These are phyloP conservation scores for Silurus meridionalis DNA, from an alignment of 2,113 vertebrate species.

Conservation along the genomic window DNA sequence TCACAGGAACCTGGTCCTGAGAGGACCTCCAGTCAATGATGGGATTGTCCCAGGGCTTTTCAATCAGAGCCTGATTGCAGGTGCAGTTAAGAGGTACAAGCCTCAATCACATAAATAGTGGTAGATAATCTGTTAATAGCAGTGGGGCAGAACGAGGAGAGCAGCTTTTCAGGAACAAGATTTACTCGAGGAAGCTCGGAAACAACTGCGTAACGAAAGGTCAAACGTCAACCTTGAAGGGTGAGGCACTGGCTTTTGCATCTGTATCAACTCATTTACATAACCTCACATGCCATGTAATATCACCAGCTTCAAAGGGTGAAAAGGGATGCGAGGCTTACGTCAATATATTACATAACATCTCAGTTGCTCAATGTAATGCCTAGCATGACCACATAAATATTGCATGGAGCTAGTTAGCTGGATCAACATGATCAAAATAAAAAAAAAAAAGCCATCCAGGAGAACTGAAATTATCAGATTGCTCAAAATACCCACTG, in stretches of 20 bases:
- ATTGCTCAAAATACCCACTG: neutral
- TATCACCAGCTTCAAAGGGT: neutral
- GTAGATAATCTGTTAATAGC: constrained; percentile 32
- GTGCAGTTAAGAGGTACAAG: constrained; percentile 37
- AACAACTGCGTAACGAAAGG: constrained; percentile 21
- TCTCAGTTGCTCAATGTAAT: neutral
- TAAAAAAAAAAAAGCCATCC: neutral
- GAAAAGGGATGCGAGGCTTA: too few relatives aligned
- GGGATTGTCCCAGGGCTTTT: constrained; percentile 40
- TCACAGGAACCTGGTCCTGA: constrained; percentile 36
- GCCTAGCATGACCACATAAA: neutral
- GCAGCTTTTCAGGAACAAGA: constrained; percentile 33
- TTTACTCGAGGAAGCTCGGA: neutral
- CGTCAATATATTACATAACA: neutral
- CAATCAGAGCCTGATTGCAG: constrained; percentile 40
- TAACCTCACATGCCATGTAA: neutral
- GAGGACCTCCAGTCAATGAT: constrained; percentile 37
- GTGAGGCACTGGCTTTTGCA: neutral
- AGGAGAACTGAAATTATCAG: neutral
- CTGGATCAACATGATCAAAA: neutral
- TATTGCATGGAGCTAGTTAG: neutral
- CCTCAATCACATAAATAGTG: constrained; percentile 38
- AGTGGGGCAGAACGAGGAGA: constrained; percentile 18
- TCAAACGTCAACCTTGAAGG: constrained; percentile 29
- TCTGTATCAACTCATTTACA: neutral